A percentile compares a stretch with the other conserved stretches of the same genome.
Evolutionary conservation across 1,140 invertebrate genomes (phyloP).

Genomic region (Mycetomoellerius zeteki): DNA sequence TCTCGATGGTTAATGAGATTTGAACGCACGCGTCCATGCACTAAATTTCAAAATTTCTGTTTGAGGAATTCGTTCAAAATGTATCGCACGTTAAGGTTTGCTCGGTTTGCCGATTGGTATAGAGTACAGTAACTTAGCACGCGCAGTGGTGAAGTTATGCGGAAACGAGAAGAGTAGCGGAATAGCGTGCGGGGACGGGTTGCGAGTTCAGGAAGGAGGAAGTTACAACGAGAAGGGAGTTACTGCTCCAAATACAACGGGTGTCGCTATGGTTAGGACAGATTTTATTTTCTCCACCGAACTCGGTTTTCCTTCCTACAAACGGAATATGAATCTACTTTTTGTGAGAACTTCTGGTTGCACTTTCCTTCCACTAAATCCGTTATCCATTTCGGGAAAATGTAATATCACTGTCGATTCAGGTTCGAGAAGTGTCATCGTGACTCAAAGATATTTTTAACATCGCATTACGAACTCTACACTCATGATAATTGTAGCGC

Average conservation of each 20-base stretch:
- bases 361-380: constrained; percentile 26
- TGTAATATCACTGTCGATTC: constrained; percentile 65
- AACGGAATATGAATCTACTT: constrained; percentile 71
- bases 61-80: constrained; percentile 5
- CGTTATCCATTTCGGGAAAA: constrained; percentile 46
- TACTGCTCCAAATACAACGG: constrained; percentile 42
- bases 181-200: constrained; percentile 32
- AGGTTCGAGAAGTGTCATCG: neutral
- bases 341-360: constrained; percentile 45
- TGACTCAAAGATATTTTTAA: constrained; percentile 23
- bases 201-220: constrained; percentile 63
- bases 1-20: constrained; percentile 41
- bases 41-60: constrained; percentile 38
- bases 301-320: constrained; percentile 44
- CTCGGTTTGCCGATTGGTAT: constrained; percentile 62
- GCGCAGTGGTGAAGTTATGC: constrained; percentile 44
- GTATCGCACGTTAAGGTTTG: constrained; percentile 52
- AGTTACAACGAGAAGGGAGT: constrained; percentile 57
- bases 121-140: constrained; percentile 14
- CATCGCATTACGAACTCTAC: neutral
- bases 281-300: constrained; percentile 75
- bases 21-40: neutral
- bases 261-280: constrained; percentile 18
- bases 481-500: neutral
- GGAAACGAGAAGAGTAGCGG: constrained; percentile 27